Conservation (phyloP, 2,888 invertebrate genomes). For the Dyspetes luteomarginatus region DNA sequence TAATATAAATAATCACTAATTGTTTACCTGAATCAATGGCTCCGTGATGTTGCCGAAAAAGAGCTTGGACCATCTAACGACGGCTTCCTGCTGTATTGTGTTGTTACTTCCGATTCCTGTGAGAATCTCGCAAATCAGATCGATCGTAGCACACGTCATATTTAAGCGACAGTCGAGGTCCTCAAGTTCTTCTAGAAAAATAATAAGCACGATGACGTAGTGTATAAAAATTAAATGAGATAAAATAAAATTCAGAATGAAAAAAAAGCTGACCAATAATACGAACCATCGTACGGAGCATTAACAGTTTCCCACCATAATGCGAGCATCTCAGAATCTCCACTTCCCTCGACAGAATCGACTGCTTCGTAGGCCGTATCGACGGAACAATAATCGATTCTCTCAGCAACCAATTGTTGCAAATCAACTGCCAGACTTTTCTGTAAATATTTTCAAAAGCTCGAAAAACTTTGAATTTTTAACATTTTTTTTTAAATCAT, state of each 20-base stretch:
- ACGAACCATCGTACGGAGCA: constrained; percentile 76
- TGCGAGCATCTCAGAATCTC: constrained; percentile 78
- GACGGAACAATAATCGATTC: constrained; percentile 86
- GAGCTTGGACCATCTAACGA: constrained; percentile 83
- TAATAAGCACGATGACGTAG: constrained; percentile 30
- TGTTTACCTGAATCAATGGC: constrained; percentile 74
- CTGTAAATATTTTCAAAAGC: constrained; percentile 56
- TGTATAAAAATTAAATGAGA: constrained; percentile 2
- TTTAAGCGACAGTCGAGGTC: constrained; percentile 84
- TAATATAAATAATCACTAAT: neutral
- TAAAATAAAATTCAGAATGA: neutral
- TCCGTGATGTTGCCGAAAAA: constrained; percentile 83
- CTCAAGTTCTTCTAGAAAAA: constrained; percentile 84
- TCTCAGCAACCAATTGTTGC: constrained; percentile 78
- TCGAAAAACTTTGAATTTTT: neutral
- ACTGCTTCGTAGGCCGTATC: constrained; percentile 87
- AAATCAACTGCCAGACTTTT: constrained; percentile 74
- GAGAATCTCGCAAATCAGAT: constrained; percentile 84
- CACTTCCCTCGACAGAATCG: constrained; percentile 84
- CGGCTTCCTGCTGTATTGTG: constrained; percentile 84
- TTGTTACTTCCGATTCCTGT: constrained; percentile 82
- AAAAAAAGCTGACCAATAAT: too few species aligned
- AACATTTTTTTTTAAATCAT: neutral
- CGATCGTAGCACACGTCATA: constrained; percentile 83
- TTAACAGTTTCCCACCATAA: constrained; percentile 79